Base-by-base conservation (phyloP, 2,888 invertebrate genomes). In the Archaeoteleia sp. region DNA sequence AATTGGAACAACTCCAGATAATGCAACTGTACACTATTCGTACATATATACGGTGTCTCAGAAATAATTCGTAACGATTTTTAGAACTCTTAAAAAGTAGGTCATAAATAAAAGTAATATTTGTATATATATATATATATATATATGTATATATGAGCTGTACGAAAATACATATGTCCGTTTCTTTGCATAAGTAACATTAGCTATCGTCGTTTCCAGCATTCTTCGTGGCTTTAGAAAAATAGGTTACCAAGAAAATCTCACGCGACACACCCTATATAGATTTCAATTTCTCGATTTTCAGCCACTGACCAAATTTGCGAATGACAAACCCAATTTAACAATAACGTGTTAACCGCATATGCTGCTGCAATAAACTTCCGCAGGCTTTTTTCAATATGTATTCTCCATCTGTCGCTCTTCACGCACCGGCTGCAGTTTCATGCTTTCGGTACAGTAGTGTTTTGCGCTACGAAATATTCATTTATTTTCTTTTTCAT, bases 271-370 rank as follows among this genome's bases (percentile, higher is more conserved):
- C n/a, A n/a, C n/a, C n/a, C n/a, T n/a, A n/a, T n/a, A n/a, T n/a
- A n/a, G n/a, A n/a, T 51, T 42, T 43, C 35, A 60, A 29, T 51
- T 49, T 37, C 51, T 12, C n/a, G 29, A 9, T 29, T 7, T 29
- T 29, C 29, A 2, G 48, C 12, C 34, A 27, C 34, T 15, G 34
- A 8, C 39, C 13, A 62, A 62, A 62, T 62, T 62, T 62, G 35
- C 35, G 62, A 46, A 48, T 54, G 54, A 54, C 54, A 34, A 54
- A 62, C 48, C 40, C 48, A 54, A 62, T 62, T 54, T 62, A 62
- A 54, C 54, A 54, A 62, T 62, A 54, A 62, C 62, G 54, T 62
- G 54, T 62, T 62, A 62, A 62, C 62, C 48, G 49, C 62, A 62
- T 62, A 48, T 62, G 62, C 54, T 35, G 34, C 54, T 62, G 62